Percentiles rank a stretch among this genome's conserved stretches.
Evolutionary conservation across 2,797 vertebrate species (phyloP).

Genomic region (Myioborus miniatus): DNA sequence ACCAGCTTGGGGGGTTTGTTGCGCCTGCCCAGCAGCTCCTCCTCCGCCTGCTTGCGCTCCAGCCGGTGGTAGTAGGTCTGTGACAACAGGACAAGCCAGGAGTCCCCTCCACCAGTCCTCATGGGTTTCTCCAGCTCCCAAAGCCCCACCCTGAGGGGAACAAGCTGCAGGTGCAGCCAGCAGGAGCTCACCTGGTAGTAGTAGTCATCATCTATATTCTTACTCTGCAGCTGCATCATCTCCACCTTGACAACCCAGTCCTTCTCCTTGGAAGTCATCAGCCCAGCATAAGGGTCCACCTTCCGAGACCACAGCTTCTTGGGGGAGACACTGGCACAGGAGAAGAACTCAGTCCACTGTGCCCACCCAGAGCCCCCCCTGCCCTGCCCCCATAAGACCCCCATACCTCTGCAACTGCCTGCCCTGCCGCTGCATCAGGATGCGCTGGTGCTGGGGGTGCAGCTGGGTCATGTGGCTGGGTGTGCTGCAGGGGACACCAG

Average conservation of each 20-base stretch:
- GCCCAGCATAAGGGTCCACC: conserved; percentile 82
- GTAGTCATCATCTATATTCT: conserved; percentile 91
- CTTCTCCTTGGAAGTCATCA: conserved; percentile 92
- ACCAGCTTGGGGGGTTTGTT: conserved; percentile 87
- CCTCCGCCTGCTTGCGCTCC: conserved; percentile 85
- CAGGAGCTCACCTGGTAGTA: conserved; percentile 85
- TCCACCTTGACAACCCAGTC: conserved; percentile 93
- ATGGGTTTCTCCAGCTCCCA: background rate
- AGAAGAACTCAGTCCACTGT: background rate
- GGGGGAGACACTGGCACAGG: conserved; percentile 35
- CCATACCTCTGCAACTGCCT: conserved; percentile 77
- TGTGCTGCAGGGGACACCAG: conserved; percentile 55
- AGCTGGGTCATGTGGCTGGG: conserved; percentile 88
- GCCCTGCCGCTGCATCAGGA: conserved; percentile 77
- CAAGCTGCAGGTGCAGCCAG: background rate
- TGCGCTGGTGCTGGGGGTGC: conserved; percentile 90
- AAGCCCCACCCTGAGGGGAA: background rate
- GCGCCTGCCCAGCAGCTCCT: conserved; percentile 84
- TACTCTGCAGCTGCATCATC: conserved; percentile 96
- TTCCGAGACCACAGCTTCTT: conserved; percentile 78
- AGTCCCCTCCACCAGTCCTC: background rate
- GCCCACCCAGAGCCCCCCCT: background rate
- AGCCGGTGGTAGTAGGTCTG: conserved; percentile 89
- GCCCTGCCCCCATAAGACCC: rapidly evolving
- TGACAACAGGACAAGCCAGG: background rate